Evolutionary conservation across 2,113 vertebrate species (phyloP).

Genomic region (Myrmecobius fasciatus): DNA sequence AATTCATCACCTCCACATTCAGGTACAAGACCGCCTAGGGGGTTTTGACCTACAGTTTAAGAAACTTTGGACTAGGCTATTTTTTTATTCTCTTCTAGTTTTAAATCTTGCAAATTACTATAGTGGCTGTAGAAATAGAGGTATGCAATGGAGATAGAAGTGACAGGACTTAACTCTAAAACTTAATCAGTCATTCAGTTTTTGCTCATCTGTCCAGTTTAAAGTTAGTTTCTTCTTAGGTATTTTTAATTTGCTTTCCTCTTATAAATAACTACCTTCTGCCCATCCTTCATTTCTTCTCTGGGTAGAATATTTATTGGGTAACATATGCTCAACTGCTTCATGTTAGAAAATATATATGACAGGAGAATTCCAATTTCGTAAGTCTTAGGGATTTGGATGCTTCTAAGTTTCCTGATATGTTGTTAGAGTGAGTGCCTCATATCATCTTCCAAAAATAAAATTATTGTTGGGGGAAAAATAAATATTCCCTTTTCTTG

Average conservation of each 20-base stretch:
- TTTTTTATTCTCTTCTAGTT: background rate
- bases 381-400: constrained; percentile 18
- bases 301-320: constrained; percentile 25
- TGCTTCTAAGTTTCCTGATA: constrained; percentile 16
- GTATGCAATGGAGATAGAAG: background rate
- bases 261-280: constrained; percentile 24
- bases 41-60: no score
- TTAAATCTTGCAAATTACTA: background rate
- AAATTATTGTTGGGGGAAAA: constrained; percentile 54
- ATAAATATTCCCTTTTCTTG: background rate
- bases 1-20: no score
- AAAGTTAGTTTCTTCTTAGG: constrained; percentile 29
- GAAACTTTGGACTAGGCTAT: background rate
- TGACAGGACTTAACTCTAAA: background rate
- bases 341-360: constrained; percentile 37
- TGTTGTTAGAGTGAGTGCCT: background rate
- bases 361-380: constrained; percentile 32
- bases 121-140: background rate
- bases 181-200: background rate
- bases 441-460: constrained; percentile 38
- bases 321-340: constrained; percentile 16
- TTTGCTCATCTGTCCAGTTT: constrained; percentile 36
- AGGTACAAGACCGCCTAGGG: no score
- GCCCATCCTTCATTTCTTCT: constrained; percentile 29
- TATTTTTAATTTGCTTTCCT: constrained; percentile 46